phyloP scores from a whole-genome alignment of 2,797 vertebrate genomes.

The Lagocephalus sceleratus region DNA sequence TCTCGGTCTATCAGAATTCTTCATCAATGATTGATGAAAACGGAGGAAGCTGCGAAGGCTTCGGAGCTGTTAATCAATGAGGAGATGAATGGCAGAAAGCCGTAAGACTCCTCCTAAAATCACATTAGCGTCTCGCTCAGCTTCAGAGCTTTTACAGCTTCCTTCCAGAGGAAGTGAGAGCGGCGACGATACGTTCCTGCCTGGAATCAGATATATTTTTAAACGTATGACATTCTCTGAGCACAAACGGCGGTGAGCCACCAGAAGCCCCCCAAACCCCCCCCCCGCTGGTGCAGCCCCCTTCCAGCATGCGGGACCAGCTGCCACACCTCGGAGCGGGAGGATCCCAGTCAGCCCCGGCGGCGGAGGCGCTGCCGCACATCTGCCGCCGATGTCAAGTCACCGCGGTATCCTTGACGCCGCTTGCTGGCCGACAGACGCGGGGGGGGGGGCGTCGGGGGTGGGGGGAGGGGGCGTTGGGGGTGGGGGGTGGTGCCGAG shows the following conservation, averaged over 20 bases:
- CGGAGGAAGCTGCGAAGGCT: no score
- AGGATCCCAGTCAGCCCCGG: conserved; percentile 43
- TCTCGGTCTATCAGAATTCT: no score
- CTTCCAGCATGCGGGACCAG: conserved; percentile 29
- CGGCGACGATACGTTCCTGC: no score
- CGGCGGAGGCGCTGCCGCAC: conserved; percentile 39
- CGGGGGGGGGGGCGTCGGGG: conserved; percentile 3
- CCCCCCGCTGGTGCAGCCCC: conserved; percentile 18
- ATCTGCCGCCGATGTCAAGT: conserved; percentile 52
- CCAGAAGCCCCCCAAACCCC: conserved; percentile 37
- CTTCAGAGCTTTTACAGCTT: no score
- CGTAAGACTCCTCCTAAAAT: no score
- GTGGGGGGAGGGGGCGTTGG: background rate
- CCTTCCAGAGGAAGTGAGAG: no score
- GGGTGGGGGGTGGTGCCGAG: background rate
- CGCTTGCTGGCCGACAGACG: conserved; percentile 27
- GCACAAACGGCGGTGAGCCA: background rate
- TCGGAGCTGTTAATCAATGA: no score
- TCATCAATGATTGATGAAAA: no score
- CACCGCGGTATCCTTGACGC: conserved; percentile 56
- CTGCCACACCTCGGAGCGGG: conserved; percentile 32
- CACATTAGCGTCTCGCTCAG: no score
- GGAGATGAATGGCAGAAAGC: no score
- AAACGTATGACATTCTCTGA: no score
- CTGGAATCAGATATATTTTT: no score